Evolutionary conservation across 2,888 invertebrate species (phyloP).

Genomic region (Cryptocephalus primarius): DNA sequence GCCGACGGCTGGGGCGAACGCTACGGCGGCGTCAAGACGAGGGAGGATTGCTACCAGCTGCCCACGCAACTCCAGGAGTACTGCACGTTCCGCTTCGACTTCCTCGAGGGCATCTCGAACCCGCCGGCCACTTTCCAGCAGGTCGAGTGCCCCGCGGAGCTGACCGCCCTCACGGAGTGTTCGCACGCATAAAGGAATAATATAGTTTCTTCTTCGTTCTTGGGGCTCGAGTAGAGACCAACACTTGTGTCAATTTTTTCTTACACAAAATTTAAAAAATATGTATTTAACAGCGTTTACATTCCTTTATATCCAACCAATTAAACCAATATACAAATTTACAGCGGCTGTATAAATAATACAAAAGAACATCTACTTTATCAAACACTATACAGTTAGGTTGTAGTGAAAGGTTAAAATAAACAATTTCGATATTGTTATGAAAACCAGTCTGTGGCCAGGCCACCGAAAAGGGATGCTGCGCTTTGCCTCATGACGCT

Average conservation of each 20-base stretch:
- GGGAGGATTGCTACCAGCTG: conserved; percentile 8
- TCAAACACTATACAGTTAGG: too few relatives aligned
- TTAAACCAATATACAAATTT: too few relatives aligned
- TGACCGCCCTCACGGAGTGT: not conserved
- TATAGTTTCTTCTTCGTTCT: too few relatives aligned
- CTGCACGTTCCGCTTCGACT: conserved; percentile 13
- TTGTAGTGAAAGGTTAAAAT: too few relatives aligned
- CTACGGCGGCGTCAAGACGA: conserved; percentile 11
- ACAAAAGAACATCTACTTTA: too few relatives aligned
- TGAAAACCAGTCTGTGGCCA: conserved; percentile 74
- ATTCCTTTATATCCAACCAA: too few relatives aligned
- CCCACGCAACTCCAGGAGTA: conserved; percentile 9
- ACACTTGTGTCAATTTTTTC: too few relatives aligned
- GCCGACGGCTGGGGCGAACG: conserved; percentile 11
- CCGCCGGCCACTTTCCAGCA: conserved; percentile 12
- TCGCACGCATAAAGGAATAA: too few relatives aligned
- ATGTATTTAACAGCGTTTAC: too few relatives aligned
- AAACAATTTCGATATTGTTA: conserved; percentile 18
- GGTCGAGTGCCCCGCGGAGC: conserved; percentile 12
- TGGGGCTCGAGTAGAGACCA: too few relatives aligned
- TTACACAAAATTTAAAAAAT: too few relatives aligned
- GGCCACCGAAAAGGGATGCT: conserved; percentile 69
- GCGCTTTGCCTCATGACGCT: conserved; percentile 59
- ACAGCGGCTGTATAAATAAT: too few relatives aligned
- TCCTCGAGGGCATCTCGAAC: conserved; percentile 11